Conservation (phyloP, 2,113 vertebrate species). For the Garra rufa region DNA sequence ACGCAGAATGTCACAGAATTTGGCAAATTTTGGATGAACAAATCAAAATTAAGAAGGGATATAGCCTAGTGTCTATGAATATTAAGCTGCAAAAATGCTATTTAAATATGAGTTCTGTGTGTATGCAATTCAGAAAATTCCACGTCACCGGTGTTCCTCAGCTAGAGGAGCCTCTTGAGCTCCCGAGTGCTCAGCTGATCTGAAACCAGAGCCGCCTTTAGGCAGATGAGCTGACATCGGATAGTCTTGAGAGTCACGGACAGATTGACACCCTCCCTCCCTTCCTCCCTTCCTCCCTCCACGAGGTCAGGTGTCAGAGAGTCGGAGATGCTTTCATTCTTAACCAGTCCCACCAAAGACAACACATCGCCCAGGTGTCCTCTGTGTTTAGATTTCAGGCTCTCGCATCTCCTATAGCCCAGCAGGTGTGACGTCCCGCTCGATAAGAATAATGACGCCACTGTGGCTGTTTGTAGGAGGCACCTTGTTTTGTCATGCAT, state of each 20-base stretch:
- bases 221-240: constrained; percentile 37
- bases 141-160: constrained; percentile 6
- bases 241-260: constrained; percentile 58
- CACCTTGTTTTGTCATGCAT: not conserved
- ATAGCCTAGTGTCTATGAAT: too few relatives aligned
- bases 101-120: too few relatives aligned
- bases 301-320: constrained; percentile 38
- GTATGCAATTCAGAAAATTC: too few relatives aligned
- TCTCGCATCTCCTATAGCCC: not conserved
- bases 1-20: too few relatives aligned
- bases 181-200: constrained; percentile 9
- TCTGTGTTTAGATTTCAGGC: not conserved
- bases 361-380: not conserved
- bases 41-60: too few relatives aligned
- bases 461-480: not conserved
- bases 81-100: too few relatives aligned
- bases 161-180: constrained; percentile 33
- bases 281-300: too few relatives aligned
- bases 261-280: constrained; percentile 39
- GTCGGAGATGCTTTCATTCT: constrained; percentile 28
- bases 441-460: not conserved
- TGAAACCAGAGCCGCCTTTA: constrained; percentile 47
- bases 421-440: not conserved
- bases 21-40: too few relatives aligned
- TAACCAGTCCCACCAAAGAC: not conserved